Base-by-base conservation (phyloP, 2,113 vertebrate genomes). In the Crotalus viridis region DNA sequence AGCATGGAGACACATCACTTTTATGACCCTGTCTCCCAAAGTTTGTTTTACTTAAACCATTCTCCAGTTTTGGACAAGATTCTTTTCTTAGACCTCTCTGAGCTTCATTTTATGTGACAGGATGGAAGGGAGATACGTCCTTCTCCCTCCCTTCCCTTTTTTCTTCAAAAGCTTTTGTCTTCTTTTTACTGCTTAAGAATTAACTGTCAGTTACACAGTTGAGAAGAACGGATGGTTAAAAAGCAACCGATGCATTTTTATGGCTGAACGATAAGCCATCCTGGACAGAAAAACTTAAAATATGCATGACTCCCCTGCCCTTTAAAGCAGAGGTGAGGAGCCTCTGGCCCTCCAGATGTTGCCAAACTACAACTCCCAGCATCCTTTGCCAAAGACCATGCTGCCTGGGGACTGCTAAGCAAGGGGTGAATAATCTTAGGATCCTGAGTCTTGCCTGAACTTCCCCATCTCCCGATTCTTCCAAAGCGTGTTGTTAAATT, bases 141-240 rank as follows among this genome's bases (percentile, higher is more conserved):
- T 13, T 1, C 64, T 33, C 43, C 10, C 21, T 28, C 93, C 91
- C 9, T 54, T 24, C 43, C 93, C 94, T 12, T 0, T 0, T 43
- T 86, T 86, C 90, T 10, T 10, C 51, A n/a, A 69, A 52, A 39
- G 54, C 94, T 4, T 61, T 96, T 91, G 92, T 97, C 96, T 28
- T 64, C 48, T 95, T 94, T 90, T 93, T 90, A 85, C 94, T 96
- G 64, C 24, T 26, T 10, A 28, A 69, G 56, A 94, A 95, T 96
- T 96, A 93, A 95, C 87, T 33, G 91, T 92, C 94, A 95, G 94
- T 94, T 93, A 96, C 92, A 81, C 93, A 95, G 94, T 92, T 86
- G 46, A 86, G 5, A 86, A 24, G 85, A 95, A 95, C 95, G 95
- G 97, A 96, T 5, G 6, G 43, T 12, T 9, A 52, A 92, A 8